Base-by-base conservation (phyloP, 2,888 invertebrate genomes). In the Dryobota labecula region DNA sequence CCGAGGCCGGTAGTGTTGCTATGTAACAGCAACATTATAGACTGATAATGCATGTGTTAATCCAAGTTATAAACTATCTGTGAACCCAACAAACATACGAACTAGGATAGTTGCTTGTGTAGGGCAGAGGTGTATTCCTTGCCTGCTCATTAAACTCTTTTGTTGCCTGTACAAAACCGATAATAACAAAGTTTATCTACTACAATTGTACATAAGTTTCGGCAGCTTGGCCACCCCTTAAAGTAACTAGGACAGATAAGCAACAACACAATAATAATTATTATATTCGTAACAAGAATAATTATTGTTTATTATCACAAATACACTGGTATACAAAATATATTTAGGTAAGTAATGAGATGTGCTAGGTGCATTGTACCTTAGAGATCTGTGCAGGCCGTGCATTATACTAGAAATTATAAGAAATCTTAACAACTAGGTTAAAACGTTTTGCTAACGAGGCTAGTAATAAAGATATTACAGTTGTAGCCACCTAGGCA, bases 301-400 rank as follows among this genome's bases (percentile, higher is more conserved):
- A 66, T 69, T 58, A 51, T 67, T 53, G 61, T 79, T 78, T 73
- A 65, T 69, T 69, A 83, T 76, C 82, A 82, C 67, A 81, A 84
- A 58, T 67, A 76, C 57, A 71, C 27, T 69, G 70, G 64, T 79
- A 79, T 79, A 80, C 53, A 69, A 79, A 79, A 79, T 82, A 82
- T 79, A 79, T 83, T 79, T 56, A 78, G 65, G 30, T 78, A 71
- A 77, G 45, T 82, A 65, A 78, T 62, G 41, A 74, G 24, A 67
- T 67, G 84, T 76, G 82, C 76, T 56, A 62, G 36, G 84, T 82
- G 82, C 78, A 64, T 64, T 70, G 68, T 76, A 71, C 49, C 45
- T 41, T 65, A 72, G 45, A 73, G 57, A 71, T 71, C 43, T 38
- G 83, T 83, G 83, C 82, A 70, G n/a, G 73, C 65, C 20, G 83